These are phyloP conservation scores for Linnaemya tessellans DNA, from an alignment of 2,888 invertebrate species.

Conservation along the genomic window DNA sequence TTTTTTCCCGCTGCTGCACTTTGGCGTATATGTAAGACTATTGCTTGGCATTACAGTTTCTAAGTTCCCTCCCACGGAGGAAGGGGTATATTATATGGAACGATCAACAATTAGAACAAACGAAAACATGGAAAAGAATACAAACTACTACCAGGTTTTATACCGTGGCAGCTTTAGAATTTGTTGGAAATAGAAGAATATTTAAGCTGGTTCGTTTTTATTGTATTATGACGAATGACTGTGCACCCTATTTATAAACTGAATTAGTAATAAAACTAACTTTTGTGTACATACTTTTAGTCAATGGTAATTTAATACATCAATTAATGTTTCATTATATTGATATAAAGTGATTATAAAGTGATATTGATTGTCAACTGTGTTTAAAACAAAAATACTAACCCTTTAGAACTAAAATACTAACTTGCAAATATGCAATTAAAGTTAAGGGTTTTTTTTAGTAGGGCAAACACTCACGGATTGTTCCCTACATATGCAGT, in stretches of 20 bases:
- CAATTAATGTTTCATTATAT: too few relatives aligned
- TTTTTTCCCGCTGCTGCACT: slow-evolving; percentile 26
- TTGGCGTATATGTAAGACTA: slow-evolving; percentile 41
- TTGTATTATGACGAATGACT: background rate
- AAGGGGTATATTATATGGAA: background rate
- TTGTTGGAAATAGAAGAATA: slow-evolving; percentile 17
- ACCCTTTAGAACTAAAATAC: too few relatives aligned
- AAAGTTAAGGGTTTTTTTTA: too few relatives aligned
- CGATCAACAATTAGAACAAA: slow-evolving; percentile 32
- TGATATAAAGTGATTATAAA: too few relatives aligned
- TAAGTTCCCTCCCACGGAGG: slow-evolving; percentile 9
- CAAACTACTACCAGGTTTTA: slow-evolving; percentile 37
- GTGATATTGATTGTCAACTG: too few relatives aligned
- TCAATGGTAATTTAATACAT: too few relatives aligned
- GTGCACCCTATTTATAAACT: background rate
- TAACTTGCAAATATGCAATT: too few relatives aligned
- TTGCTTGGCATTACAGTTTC: slow-evolving; percentile 21
- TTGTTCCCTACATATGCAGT: too few relatives aligned
- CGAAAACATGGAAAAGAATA: background rate
- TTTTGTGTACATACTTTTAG: too few relatives aligned
- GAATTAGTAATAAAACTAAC: too few relatives aligned
- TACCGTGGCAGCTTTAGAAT: slow-evolving; percentile 41
- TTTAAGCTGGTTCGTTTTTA: background rate
- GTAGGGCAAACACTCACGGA: too few relatives aligned
- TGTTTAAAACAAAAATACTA: too few relatives aligned